Evolutionary conservation across 2,888 invertebrate genomes (phyloP).

Genomic region (Ramazzottius varieornatus): DNA sequence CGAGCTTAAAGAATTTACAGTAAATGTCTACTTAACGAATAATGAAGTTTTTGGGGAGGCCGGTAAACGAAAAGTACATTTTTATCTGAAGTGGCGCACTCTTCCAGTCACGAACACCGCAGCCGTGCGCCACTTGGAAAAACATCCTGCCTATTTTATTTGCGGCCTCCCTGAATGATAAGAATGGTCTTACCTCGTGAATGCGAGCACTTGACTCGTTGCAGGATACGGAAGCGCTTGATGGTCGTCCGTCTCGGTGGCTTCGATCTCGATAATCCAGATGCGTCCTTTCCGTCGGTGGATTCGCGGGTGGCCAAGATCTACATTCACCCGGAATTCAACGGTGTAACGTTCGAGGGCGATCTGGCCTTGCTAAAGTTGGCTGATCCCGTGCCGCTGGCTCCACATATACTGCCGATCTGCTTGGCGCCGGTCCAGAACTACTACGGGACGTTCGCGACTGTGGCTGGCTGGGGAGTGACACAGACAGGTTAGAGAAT

Average conservation of each 20-base stretch:
- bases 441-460: background rate
- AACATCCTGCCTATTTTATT: too few relatives aligned
- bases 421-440: background rate
- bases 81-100: too few relatives aligned
- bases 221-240: background rate
- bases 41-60: too few relatives aligned
- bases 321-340: background rate
- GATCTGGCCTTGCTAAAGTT: background rate
- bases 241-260: background rate
- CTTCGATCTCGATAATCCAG: background rate
- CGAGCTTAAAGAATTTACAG: too few relatives aligned
- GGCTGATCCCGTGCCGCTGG: background rate
- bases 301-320: background rate
- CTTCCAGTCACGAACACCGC: too few relatives aligned
- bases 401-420: background rate
- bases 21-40: too few relatives aligned
- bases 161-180: too few relatives aligned
- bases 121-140: too few relatives aligned
- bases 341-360: background rate
- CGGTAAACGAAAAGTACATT: too few relatives aligned
- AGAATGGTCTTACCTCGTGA: too few relatives aligned
- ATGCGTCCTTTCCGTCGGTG: background rate
- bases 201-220: too few relatives aligned
- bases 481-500: background rate
- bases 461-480: background rate